Evolutionary conservation across 2,888 invertebrate genomes (phyloP).

Genomic region (Neria commutata): DNA sequence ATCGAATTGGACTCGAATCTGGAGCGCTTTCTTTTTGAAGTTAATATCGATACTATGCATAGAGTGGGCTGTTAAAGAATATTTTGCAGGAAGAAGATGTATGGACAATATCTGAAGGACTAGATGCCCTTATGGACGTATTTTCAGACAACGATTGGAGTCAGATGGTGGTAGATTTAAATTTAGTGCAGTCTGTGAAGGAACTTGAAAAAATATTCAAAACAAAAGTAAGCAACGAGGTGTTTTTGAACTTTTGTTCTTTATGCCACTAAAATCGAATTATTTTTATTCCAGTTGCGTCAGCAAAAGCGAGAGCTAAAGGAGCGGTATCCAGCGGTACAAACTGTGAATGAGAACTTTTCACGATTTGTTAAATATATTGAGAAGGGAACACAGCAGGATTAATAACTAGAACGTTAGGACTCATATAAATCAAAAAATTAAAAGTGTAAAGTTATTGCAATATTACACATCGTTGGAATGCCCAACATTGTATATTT

Average conservation of each 20-base stretch:
- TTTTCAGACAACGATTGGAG: constrained; percentile 80
- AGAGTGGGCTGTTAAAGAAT: too few species aligned
- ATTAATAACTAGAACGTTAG: too few species aligned
- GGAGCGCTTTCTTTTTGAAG: too few species aligned
- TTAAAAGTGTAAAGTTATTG: too few species aligned
- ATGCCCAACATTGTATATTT: too few species aligned
- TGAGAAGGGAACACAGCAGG: constrained; percentile 37
- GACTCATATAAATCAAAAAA: too few species aligned
- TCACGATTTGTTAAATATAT: constrained; percentile 72
- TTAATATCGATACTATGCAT: too few species aligned
- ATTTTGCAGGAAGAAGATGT: constrained; percentile 66
- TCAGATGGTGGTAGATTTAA: constrained; percentile 68
- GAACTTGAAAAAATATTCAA: constrained; percentile 68
- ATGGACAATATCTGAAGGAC: constrained; percentile 76
- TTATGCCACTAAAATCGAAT: background rate
- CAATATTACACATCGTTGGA: too few species aligned
- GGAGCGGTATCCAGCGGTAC: constrained; percentile 70
- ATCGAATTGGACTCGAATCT: too few species aligned
- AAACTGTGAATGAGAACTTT: constrained; percentile 71
- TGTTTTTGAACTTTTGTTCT: background rate
- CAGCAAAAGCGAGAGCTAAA: constrained; percentile 70
- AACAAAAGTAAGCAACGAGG: constrained; percentile 66
- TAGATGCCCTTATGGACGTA: constrained; percentile 78
- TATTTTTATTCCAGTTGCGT: constrained; percentile 64
- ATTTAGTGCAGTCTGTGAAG: constrained; percentile 69